Evolutionary conservation across 2,797 vertebrate species (phyloP).

Genomic region (Erpetoichthys calabaricus): DNA sequence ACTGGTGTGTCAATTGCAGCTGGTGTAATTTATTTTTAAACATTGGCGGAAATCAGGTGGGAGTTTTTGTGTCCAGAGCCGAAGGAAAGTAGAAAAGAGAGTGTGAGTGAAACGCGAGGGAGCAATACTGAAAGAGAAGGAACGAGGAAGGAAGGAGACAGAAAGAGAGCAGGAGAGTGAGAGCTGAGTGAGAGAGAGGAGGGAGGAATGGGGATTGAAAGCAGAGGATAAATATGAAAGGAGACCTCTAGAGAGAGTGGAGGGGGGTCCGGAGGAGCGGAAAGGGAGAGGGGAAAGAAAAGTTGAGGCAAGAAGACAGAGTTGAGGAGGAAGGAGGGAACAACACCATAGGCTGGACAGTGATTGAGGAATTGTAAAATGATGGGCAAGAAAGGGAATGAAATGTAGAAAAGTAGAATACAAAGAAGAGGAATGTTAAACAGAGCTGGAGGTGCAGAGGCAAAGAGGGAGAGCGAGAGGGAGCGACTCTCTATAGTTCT

Average conservation of each 20-base stretch:
- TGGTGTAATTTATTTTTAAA: conserved; percentile 1
- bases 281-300: background rate
- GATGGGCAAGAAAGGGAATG: background rate
- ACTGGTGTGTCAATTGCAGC: background rate
- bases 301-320: background rate
- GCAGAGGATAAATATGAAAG: background rate
- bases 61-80: background rate
- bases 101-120: background rate
- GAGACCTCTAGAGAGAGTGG: background rate
- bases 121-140: background rate
- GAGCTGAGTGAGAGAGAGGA: background rate
- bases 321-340: background rate
- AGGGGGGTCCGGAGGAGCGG: no score
- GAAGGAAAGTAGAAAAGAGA: background rate
- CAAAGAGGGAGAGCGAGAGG: background rate
- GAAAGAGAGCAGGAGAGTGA: background rate
- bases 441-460: background rate
- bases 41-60: background rate
- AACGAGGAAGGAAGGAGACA: background rate
- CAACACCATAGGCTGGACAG: background rate
- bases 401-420: background rate
- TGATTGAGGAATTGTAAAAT: background rate
- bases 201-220: background rate
- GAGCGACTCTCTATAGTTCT: background rate
- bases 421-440: background rate